These are phyloP conservation scores for Megaptera novaeangliae DNA, from an alignment of 2,113 vertebrate genomes.

Conservation along the genomic window DNA sequence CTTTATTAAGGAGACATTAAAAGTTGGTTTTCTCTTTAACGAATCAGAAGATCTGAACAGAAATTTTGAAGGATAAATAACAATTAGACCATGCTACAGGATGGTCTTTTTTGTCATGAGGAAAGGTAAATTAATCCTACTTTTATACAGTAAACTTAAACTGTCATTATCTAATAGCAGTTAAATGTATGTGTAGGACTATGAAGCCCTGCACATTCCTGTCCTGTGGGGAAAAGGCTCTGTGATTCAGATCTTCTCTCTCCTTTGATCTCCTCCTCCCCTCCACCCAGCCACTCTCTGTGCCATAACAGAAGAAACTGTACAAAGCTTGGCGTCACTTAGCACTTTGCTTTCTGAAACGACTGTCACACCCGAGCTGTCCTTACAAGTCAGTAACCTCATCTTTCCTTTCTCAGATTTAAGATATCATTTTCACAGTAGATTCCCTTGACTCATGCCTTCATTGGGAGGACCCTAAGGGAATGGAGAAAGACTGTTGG, in stretches of 20 bases:
- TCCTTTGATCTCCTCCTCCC: neutral
- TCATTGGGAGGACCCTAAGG: neutral
- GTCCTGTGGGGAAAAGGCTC: neutral
- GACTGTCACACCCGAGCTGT: too few relatives aligned
- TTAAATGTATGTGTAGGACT: neutral
- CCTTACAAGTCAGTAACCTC: neutral
- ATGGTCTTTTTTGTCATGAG: neutral
- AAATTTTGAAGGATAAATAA: neutral
- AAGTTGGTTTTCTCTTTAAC: neutral
- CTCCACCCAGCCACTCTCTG: neutral
- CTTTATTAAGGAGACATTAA: constrained; percentile 12
- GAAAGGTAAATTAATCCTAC: neutral
- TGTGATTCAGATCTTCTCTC: neutral
- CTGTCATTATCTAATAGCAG: neutral
- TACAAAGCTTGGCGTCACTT: neutral
- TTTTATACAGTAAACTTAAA: neutral
- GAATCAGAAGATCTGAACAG: neutral
- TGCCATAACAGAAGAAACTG: neutral
- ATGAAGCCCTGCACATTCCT: neutral
- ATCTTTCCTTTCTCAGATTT: neutral
- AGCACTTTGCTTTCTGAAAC: neutral
- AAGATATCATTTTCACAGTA: neutral
- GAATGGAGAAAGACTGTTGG: neutral
- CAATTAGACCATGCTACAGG: neutral
- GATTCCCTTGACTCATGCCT: neutral